phyloP scores from a whole-genome alignment of 2,888 invertebrate genomes.

The Fissipunctia ypsillon region DNA sequence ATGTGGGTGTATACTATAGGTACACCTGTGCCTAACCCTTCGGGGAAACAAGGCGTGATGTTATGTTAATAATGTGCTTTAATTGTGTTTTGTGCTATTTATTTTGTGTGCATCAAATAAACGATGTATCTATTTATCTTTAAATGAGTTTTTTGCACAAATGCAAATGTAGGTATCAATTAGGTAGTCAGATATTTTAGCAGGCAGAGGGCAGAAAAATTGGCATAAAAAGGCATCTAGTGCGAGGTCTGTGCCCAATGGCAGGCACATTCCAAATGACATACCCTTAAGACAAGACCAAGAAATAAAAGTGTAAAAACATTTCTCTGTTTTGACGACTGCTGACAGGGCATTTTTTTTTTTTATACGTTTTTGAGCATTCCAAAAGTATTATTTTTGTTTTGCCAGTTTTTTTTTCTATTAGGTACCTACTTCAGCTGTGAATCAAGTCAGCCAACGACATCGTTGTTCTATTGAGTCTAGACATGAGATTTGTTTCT shows the following conservation, averaged over 20 bases:
- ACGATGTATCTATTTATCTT: too few relatives aligned
- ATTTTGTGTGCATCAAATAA: too few relatives aligned
- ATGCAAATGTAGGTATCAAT: background rate
- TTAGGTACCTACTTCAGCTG: slow-evolving; percentile 26
- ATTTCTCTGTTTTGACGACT: slow-evolving; percentile 37
- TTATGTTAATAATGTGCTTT: too few relatives aligned
- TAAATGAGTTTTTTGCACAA: background rate
- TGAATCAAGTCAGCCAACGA: slow-evolving; percentile 1
- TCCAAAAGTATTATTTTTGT: background rate
- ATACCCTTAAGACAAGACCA: slow-evolving; percentile 29
- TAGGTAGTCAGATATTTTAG: slow-evolving; percentile 12
- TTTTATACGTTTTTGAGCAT: background rate
- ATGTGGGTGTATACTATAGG: too few relatives aligned
- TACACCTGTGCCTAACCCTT: too few relatives aligned
- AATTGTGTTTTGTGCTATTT: too few relatives aligned
- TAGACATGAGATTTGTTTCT: slow-evolving; percentile 32
- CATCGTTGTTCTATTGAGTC: slow-evolving; percentile 32
- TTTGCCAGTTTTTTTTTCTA: background rate
- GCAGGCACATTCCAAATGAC: slow-evolving; percentile 30
- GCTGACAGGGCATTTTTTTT: slow-evolving; percentile 23
- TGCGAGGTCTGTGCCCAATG: slow-evolving; percentile 40
- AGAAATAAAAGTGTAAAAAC: slow-evolving; percentile 47
- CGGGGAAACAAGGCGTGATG: too few relatives aligned
- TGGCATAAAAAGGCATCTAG: slow-evolving; percentile 11
- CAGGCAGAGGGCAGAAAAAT: slow-evolving; percentile 22